Conservation (phyloP, 1,140 invertebrate species). For the Trissolcus basalis region DNA sequence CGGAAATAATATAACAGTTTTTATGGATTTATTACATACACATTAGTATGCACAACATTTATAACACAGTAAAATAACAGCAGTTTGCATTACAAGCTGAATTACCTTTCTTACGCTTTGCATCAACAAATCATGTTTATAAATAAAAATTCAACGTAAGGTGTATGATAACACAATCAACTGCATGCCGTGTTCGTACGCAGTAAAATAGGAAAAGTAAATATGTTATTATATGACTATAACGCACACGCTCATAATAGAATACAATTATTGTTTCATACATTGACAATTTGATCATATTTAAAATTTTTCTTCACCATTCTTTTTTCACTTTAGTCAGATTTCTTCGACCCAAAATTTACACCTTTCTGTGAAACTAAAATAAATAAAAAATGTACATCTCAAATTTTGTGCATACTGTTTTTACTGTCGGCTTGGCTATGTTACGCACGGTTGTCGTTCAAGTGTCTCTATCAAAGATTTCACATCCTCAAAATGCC, state of each 20-base stretch:
- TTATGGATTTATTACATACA: conserved; percentile 27
- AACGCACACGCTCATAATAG: conserved; percentile 48
- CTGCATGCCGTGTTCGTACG: conserved; percentile 25
- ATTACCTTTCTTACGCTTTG: conserved; percentile 16
- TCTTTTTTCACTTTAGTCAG: background rate
- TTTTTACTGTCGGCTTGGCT: too few relatives aligned
- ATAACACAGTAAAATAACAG: conserved; percentile 26
- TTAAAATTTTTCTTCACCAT: background rate
- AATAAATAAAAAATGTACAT: too few relatives aligned
- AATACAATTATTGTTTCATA: conserved; percentile 52
- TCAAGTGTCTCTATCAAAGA: too few relatives aligned
- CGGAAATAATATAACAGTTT: conserved; percentile 37
- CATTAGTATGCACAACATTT: conserved; percentile 22
- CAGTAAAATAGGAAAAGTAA: conserved; percentile 39
- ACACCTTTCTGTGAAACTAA: too few relatives aligned
- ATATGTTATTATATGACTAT: conserved; percentile 28
- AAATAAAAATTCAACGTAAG: conserved; percentile 42
- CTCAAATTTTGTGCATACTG: too few relatives aligned
- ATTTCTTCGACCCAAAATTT: background rate
- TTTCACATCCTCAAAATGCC: too few relatives aligned
- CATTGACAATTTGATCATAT: conserved; percentile 4
- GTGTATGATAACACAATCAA: conserved; percentile 34
- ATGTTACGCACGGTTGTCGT: too few relatives aligned
- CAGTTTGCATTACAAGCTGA: conserved; percentile 16
- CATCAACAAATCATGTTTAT: conserved; percentile 33